Evolutionary conservation across 2,797 vertebrate genomes (phyloP).

Genomic region (Hipposideros larvatus): DNA sequence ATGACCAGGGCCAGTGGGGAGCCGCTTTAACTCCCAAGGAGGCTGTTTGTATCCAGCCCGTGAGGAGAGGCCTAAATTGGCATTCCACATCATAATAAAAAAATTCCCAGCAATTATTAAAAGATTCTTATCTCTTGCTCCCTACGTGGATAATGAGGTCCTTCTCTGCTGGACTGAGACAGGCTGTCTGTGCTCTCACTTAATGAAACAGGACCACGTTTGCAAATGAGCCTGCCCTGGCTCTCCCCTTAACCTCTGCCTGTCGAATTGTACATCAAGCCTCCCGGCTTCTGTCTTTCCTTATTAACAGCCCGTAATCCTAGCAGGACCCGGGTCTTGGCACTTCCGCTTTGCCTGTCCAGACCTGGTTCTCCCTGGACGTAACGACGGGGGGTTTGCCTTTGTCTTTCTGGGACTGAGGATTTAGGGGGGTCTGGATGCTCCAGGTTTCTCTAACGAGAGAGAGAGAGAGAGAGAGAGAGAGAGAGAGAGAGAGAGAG

Average conservation of each 20-base stretch:
- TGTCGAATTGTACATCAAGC: conserved; percentile 91
- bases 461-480: background rate
- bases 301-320: conserved; percentile 91
- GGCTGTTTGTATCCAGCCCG: conserved; percentile 87
- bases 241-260: conserved; percentile 91
- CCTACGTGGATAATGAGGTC: conserved; percentile 92
- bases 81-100: conserved; percentile 91
- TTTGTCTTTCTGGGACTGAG: conserved; percentile 44
- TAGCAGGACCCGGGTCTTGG: conserved; percentile 86
- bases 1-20: conserved; percentile 86
- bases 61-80: conserved; percentile 89
- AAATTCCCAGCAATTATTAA: conserved; percentile 92
- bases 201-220: conserved; percentile 90
- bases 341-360: conserved; percentile 87
- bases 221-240: conserved; percentile 90
- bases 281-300: conserved; percentile 90
- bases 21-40: conserved; percentile 84
- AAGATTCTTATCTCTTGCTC: conserved; percentile 93
- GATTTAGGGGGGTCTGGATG: conserved; percentile 12
- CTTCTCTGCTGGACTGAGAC: conserved; percentile 92
- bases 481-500: no score
- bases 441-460: conserved; percentile 33
- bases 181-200: conserved; percentile 91
- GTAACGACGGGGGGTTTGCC: background rate
- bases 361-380: conserved; percentile 80